Percentiles rank a stretch among this genome's conserved stretches.
Conservation (phyloP, 2,888 invertebrate species). For the Lysandra bellargus region DNA sequence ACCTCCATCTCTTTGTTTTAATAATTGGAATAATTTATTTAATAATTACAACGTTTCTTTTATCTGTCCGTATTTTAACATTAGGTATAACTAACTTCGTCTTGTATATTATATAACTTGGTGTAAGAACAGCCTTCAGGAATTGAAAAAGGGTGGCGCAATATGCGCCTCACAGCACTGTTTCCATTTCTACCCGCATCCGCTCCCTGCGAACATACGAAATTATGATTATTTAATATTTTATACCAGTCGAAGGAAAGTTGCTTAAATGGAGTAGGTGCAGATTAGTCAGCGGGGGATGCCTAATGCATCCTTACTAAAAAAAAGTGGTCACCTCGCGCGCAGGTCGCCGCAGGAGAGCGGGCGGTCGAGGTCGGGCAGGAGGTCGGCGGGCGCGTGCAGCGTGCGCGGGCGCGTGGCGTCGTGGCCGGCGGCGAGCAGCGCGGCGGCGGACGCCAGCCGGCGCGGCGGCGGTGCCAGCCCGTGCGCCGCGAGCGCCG, state of each 20-base stretch:
- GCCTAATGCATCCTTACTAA: no score
- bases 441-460: conserved; percentile 82
- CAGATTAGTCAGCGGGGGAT: no score
- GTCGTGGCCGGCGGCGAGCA: conserved; percentile 79
- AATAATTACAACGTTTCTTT: conserved; percentile 80
- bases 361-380: conserved; percentile 74
- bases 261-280: background rate
- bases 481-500: conserved; percentile 90
- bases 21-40: conserved; percentile 82
- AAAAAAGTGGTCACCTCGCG: conserved; percentile 52
- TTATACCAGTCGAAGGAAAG: no score
- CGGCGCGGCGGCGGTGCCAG: conserved; percentile 88
- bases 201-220: conserved; percentile 65
- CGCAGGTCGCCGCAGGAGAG: conserved; percentile 74
- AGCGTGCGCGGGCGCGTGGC: conserved; percentile 76
- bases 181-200: conserved; percentile 94
- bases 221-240: background rate
- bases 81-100: conserved; percentile 80
- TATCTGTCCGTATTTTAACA: conserved; percentile 79
- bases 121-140: conserved; percentile 81
- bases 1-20: conserved; percentile 78
- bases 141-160: conserved; percentile 78
- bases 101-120: conserved; percentile 73
- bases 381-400: conserved; percentile 65
- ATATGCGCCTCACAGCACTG: conserved; percentile 89